A percentile compares a stretch with the other conserved stretches of the same genome.
Conservation (phyloP, 2,113 vertebrate species). For the Orthonyx spaldingii region DNA sequence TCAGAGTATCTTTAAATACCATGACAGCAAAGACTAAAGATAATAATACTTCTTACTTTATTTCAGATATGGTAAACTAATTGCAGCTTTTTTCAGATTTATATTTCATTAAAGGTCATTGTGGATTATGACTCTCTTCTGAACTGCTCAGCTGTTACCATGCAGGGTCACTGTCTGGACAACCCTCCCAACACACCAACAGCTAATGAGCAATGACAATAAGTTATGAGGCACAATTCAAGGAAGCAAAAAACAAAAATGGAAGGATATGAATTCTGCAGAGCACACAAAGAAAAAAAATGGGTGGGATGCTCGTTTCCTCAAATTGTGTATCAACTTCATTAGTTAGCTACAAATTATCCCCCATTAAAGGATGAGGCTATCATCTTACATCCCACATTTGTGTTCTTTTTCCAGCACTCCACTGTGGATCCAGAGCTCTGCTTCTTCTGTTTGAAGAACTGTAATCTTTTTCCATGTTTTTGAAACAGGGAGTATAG, state of each 20-base stretch:
- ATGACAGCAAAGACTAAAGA: not conserved
- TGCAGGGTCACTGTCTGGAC: slow-evolving; percentile 9
- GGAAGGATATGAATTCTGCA: slow-evolving; percentile 59
- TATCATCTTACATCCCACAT: not conserved
- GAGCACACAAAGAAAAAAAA: slow-evolving; percentile 11
- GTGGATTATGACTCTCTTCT: not conserved
- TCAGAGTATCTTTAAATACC: not conserved
- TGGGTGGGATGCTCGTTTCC: slow-evolving; percentile 52
- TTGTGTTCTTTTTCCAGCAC: not conserved
- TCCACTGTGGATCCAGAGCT: not conserved
- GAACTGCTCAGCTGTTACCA: slow-evolving; percentile 4
- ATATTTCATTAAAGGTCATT: not conserved
- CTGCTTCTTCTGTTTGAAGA: not conserved
- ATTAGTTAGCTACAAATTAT: not conserved
- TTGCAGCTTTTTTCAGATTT: not conserved
- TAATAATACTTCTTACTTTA: not conserved
- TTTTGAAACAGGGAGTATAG: not conserved
- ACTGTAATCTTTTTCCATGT: not conserved
- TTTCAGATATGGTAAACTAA: not conserved
- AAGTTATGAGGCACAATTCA: slow-evolving; percentile 56
- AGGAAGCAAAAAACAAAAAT: slow-evolving; percentile 64
- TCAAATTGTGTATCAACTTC: slow-evolving; percentile 42
- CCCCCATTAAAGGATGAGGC: not conserved
- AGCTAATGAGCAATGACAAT: not conserved
- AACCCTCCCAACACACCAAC: not conserved